Conservation (phyloP, 2,888 invertebrate genomes). For the Sarcophaga variegata region DNA sequence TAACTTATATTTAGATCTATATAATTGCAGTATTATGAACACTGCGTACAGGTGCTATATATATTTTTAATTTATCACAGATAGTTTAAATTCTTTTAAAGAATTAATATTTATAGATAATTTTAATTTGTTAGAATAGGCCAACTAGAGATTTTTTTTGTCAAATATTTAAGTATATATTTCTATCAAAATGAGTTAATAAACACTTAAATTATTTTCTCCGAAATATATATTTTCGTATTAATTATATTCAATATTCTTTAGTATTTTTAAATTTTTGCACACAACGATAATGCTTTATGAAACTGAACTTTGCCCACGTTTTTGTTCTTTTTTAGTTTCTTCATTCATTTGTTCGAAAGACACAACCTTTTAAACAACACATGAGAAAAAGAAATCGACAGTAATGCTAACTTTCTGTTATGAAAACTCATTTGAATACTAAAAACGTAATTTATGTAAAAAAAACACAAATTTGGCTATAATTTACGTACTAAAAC, state of each 20-base stretch:
- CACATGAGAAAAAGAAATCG: constrained; percentile 15
- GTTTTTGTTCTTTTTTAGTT: constrained; percentile 66
- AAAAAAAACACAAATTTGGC: too few species aligned
- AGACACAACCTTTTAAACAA: constrained; percentile 27
- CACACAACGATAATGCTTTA: constrained; percentile 35
- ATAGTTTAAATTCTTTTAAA: constrained; percentile 13
- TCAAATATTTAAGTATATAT: not conserved
- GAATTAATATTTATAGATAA: not conserved
- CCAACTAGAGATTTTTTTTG: not conserved
- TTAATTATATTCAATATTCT: not conserved
- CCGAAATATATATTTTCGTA: not conserved
- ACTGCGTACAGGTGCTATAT: not conserved
- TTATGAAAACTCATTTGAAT: not conserved
- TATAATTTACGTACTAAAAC: too few species aligned
- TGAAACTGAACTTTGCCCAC: constrained; percentile 65
- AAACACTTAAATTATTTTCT: constrained; percentile 13
- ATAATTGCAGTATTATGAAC: constrained; percentile 13
- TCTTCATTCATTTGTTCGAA: constrained; percentile 46
- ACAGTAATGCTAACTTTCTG: not conserved
- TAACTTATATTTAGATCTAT: constrained; percentile 10
- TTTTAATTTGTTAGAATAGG: not conserved
- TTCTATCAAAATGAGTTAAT: not conserved
- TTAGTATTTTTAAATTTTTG: constrained; percentile 14
- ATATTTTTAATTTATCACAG: constrained; percentile 38
- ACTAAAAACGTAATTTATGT: too few species aligned